Evolutionary conservation across 2,797 vertebrate genomes (phyloP), one percentile per base, ranked within the genome.

Genomic region (Sebastes reedi): DNA sequence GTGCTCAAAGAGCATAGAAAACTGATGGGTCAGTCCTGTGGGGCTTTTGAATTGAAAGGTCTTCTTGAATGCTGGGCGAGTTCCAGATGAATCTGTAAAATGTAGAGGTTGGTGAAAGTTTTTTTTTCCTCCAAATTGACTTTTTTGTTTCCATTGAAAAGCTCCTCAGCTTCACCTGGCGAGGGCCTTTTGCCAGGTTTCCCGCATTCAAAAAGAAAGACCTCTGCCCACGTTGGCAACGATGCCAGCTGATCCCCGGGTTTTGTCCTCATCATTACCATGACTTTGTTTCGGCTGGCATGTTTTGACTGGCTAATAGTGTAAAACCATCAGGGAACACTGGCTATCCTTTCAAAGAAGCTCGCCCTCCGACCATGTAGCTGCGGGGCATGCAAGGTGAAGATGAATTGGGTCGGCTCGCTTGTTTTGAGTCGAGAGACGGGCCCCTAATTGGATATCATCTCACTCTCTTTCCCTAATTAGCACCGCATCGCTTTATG

Each of bases 381-480:
- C 84, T 75, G 67, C 7, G 75, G 91, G 88, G 83, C 84, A 83
- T 2, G 36, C 72, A 76, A 91, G 92, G 92, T 91, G 88, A 94
- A 82, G 85, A 89, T 70, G 82, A 91, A 90, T 79, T 72, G 76
- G 89, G 84, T 91, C 72, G 59, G 66, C 86, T 83, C 27, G 14
- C 88, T 89, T 83, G 79, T 92, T 92, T 90, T 82, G 79, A 92
- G 91, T 87, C 80, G 14, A 85, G 78, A 89, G 87, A 84, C 84
- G 22, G 67, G 75, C 71, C 79, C 83, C 88, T 93, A 93, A 94
- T 95, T 95, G 91, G 92, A 90, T 89, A 94, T 92, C 93, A 90
- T 89, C 90, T 89, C 74, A 52, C 89, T 88, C 82, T 87, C 87
- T 91, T 88, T 81, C 80, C 72, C 89, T 95, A 93, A 94, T 93